Conservation (phyloP, 2,888 invertebrate genomes). For the Gasteruption jaculator region DNA sequence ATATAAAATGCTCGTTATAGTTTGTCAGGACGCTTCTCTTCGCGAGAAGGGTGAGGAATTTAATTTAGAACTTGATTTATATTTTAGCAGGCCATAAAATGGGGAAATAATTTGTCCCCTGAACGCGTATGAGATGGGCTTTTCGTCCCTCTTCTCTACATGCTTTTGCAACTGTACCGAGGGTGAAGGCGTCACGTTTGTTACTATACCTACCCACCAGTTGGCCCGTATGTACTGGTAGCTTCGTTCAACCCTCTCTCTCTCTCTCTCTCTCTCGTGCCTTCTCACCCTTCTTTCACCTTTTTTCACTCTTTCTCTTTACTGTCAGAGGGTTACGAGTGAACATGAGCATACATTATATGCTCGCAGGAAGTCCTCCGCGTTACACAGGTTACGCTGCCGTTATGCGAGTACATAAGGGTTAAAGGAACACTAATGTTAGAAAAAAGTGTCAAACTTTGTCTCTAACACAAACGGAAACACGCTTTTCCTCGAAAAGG, state of each 20-base stretch:
- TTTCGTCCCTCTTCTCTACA: conserved; percentile 10
- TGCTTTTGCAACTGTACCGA: neutral
- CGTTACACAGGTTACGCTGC: too few relatives aligned
- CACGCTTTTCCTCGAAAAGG: too few relatives aligned
- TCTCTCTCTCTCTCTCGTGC: conserved; percentile 6
- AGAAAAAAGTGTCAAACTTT: too few relatives aligned
- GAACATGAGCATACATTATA: conserved; percentile 20
- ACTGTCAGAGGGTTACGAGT: conserved; percentile 18
- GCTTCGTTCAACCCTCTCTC: conserved; percentile 3
- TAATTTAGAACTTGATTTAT: conserved; percentile 52
- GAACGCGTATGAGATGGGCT: conserved; percentile 46
- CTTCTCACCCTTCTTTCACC: conserved; percentile 1
- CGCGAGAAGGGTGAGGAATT: conserved; percentile 41
- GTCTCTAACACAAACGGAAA: too few relatives aligned
- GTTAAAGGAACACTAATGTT: too few relatives aligned
- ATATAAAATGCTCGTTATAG: conserved; percentile 49
- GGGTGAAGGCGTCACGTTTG: too few relatives aligned
- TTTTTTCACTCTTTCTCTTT: conserved; percentile 12
- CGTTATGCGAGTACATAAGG: too few relatives aligned
- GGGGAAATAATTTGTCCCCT: conserved; percentile 50
- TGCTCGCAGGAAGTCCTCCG: too few relatives aligned
- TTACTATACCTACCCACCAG: too few relatives aligned
- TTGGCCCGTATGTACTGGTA: neutral
- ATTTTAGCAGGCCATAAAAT: conserved; percentile 50
- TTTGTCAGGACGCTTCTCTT: conserved; percentile 27